Evolutionary conservation across 1,140 invertebrate genomes (phyloP).

Genomic region (Centruroides vittatus): DNA sequence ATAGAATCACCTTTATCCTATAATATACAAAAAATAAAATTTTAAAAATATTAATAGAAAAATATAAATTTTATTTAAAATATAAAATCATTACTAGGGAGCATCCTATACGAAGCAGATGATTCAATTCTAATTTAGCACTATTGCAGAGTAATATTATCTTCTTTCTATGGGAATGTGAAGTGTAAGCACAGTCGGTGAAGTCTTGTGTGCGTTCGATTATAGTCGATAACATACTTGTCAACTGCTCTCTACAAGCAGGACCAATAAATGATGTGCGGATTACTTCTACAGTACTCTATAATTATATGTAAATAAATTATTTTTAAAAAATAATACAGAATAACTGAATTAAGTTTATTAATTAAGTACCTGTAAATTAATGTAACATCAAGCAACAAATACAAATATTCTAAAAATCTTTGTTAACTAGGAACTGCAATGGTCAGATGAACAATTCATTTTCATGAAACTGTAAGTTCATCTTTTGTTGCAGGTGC

Average conservation of each 20-base stretch:
- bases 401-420: no score
- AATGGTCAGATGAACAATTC: no score
- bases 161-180: conserved; percentile 89
- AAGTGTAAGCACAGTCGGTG: conserved; percentile 96
- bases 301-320: background rate
- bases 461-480: no score
- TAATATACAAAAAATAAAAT: background rate
- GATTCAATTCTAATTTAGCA: conserved; percentile 67
- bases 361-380: no score
- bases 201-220: conserved; percentile 89
- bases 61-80: background rate
- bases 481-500: no score
- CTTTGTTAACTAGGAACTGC: no score
- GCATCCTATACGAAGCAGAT: conserved; percentile 65
- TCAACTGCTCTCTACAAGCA: conserved; percentile 54
- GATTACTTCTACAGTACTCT: conserved; percentile 64
- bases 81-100: conserved; percentile 45
- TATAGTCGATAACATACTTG: conserved; percentile 67
- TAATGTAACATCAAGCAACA: no score
- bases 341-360: no score
- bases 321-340: no score
- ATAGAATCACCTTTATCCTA: conserved; percentile 36
- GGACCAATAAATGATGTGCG: conserved; percentile 46
- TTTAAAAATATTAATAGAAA: background rate
- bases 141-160: conserved; percentile 78